Evolutionary conservation across 2,113 vertebrate genomes (phyloP).

Genomic region (Oncorhynchus keta): DNA sequence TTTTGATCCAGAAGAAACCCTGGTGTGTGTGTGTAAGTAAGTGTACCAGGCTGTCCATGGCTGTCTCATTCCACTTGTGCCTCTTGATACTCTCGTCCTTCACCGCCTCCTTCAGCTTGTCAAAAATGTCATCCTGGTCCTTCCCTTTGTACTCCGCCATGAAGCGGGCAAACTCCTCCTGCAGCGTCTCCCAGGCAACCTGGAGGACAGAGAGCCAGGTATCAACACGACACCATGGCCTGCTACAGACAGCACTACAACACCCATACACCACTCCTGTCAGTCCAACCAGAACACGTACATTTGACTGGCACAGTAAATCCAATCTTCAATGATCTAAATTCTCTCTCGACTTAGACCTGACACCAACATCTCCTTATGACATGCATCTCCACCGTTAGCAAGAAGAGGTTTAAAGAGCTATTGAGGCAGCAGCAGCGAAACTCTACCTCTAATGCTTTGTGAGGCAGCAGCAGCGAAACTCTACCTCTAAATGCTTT

Average conservation of each 20-base stretch:
- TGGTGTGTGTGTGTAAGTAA: background rate
- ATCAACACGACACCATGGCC: background rate
- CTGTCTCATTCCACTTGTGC: slow-evolving; percentile 96
- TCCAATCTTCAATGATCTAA: too few species aligned
- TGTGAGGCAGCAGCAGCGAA: background rate
- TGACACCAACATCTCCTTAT: too few species aligned
- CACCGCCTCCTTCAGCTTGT: slow-evolving; percentile 97
- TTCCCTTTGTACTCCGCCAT: slow-evolving; percentile 97
- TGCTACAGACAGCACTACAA: too few species aligned
- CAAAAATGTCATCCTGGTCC: slow-evolving; percentile 97
- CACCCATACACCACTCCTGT: too few species aligned
- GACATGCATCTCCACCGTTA: too few species aligned
- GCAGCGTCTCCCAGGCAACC: slow-evolving; percentile 97
- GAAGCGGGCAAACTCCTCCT: slow-evolving; percentile 96
- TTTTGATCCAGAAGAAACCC: too few species aligned
- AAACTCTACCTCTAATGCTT: too few species aligned
- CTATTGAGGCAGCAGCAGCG: background rate
- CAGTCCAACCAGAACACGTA: too few species aligned
- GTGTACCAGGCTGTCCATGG: slow-evolving; percentile 94
- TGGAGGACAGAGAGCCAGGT: slow-evolving; percentile 40
- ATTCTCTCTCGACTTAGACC: too few species aligned
- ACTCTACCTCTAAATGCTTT: too few species aligned
- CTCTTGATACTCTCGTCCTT: slow-evolving; percentile 96
- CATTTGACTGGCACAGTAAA: too few species aligned
- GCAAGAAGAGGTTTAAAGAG: too few species aligned